A percentile compares a stretch with the other conserved stretches of the same genome.
These are phyloP conservation scores for Polypedilum pembai DNA, from an alignment of 1,140 invertebrate genomes.

Conservation along the genomic window DNA sequence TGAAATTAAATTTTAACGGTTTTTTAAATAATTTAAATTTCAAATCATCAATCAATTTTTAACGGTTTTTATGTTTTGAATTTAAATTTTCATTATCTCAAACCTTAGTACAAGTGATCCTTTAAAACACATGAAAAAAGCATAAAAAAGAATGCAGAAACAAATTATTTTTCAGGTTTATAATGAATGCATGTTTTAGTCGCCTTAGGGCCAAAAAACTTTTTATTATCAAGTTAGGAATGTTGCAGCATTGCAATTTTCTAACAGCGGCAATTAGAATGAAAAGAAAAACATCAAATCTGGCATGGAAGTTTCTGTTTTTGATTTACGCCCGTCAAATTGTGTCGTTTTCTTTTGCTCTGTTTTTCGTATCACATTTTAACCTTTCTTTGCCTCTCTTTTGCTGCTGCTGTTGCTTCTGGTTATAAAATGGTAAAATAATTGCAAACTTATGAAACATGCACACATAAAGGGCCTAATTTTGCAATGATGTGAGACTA, in stretches of 20 bases:
- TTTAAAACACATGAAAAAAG: too few relatives aligned
- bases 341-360: not conserved
- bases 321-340: not conserved
- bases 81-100: too few relatives aligned
- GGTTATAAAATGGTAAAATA: conserved; percentile 18
- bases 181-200: too few relatives aligned
- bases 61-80: not conserved
- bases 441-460: not conserved
- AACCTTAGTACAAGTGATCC: too few relatives aligned
- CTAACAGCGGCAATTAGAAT: too few relatives aligned
- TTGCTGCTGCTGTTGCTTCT: not conserved
- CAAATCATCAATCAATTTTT: not conserved
- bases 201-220: too few relatives aligned
- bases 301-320: not conserved
- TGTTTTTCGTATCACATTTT: not conserved
- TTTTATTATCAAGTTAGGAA: too few relatives aligned
- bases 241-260: too few relatives aligned
- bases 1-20: not conserved
- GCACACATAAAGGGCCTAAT: not conserved
- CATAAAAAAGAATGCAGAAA: too few relatives aligned
- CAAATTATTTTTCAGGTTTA: too few relatives aligned
- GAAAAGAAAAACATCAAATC: too few relatives aligned
- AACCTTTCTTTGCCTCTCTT: not conserved
- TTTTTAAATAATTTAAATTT: not conserved
- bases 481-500: not conserved